phyloP scores from a whole-genome alignment of 2,888 invertebrate species.

The Amphipoea oculea region DNA sequence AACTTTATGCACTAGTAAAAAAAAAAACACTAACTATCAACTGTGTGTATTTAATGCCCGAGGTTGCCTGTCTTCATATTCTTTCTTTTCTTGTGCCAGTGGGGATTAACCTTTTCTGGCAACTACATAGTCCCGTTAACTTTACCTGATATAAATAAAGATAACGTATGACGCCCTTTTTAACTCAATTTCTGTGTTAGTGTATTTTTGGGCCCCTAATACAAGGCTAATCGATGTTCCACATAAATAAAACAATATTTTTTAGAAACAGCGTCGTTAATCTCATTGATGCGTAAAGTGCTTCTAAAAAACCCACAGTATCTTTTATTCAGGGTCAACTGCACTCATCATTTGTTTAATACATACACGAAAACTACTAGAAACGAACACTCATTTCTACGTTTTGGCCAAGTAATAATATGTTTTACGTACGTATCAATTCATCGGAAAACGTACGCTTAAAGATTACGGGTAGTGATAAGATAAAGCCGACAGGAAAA shows the following conservation, averaged over 20 bases:
- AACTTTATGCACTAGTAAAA: no score
- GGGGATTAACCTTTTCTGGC: background rate
- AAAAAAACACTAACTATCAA: no score
- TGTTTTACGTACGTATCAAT: slow-evolving; percentile 22
- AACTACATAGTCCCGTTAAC: background rate
- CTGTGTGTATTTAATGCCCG: no score
- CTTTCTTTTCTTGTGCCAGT: background rate
- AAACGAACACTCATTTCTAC: slow-evolving; percentile 7
- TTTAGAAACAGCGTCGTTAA: slow-evolving; percentile 24
- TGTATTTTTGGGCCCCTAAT: slow-evolving; percentile 13
- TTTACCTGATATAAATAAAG: slow-evolving; percentile 22
- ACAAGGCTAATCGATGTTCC: slow-evolving; percentile 14
- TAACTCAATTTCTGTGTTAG: slow-evolving; percentile 4
- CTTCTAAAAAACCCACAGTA: slow-evolving; percentile 23
- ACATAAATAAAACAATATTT: slow-evolving; percentile 10
- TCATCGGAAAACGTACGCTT: slow-evolving; percentile 63
- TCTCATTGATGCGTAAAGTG: slow-evolving; percentile 23
- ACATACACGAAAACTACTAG: slow-evolving; percentile 15
- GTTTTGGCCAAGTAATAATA: slow-evolving; percentile 16
- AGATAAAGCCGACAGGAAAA: slow-evolving; percentile 71
- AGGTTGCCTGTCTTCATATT: no score
- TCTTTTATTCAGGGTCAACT: slow-evolving; percentile 28
- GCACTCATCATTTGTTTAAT: slow-evolving; percentile 12
- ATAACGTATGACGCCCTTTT: slow-evolving; percentile 13
- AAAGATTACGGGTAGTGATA: slow-evolving; percentile 70